A percentile compares a stretch with the other conserved stretches of the same genome.
Conservation (phyloP, 2,113 vertebrate genomes). For the Caranx melampygus region DNA sequence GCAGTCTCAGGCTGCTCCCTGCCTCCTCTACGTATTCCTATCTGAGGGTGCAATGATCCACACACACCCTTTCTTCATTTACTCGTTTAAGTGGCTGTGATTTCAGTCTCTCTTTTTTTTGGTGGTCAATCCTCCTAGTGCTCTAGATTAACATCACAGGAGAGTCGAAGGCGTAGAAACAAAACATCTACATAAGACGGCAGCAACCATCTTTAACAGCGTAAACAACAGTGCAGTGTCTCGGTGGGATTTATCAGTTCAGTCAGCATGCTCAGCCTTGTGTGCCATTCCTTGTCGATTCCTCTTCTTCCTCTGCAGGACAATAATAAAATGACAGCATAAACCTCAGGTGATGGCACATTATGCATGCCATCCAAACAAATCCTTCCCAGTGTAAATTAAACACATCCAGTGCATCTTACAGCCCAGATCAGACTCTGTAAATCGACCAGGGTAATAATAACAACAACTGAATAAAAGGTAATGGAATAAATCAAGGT, state of each 20-base stretch:
- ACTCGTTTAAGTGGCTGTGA: constrained; percentile 11
- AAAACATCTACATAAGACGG: constrained; percentile 1
- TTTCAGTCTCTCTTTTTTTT: constrained; percentile 10
- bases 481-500: constrained; percentile 74
- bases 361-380: constrained; percentile 79
- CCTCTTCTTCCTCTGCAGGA: constrained; percentile 64
- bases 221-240: constrained; percentile 47
- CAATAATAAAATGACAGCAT: constrained; percentile 69
- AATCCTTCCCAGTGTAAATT: constrained; percentile 80
- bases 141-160: constrained; percentile 7
- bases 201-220: constrained; percentile 25
- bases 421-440: constrained; percentile 69
- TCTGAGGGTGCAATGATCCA: constrained; percentile 51
- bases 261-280: constrained; percentile 64
- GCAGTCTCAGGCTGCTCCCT: constrained; percentile 63
- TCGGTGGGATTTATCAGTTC: constrained; percentile 65
- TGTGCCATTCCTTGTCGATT: constrained; percentile 63
- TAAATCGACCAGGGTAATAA: constrained; percentile 65
- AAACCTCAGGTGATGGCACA: constrained; percentile 77
- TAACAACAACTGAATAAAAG: constrained; percentile 72
- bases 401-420: constrained; percentile 71
- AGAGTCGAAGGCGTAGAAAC: background rate
- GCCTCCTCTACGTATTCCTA: constrained; percentile 27
- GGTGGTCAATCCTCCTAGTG: constrained; percentile 12
- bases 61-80: constrained; percentile 50